Conservation (phyloP, 2,113 vertebrate genomes). For the Romanogobio albipinnatus region DNA sequence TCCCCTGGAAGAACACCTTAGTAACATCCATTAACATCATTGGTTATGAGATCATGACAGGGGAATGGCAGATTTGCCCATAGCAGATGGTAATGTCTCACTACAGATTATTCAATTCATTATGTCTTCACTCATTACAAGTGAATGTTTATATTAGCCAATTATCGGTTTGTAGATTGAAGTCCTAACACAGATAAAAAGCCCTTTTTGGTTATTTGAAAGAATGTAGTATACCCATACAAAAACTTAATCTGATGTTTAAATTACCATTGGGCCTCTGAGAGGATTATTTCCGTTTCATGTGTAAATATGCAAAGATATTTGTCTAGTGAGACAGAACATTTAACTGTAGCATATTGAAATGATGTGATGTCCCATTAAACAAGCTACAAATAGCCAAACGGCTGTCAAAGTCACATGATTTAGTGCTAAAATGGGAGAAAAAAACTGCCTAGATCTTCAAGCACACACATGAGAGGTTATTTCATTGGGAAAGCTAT, state of each 20-base stretch:
- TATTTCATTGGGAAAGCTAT: not conserved
- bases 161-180: not conserved
- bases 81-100: conserved; percentile 62
- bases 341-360: not conserved
- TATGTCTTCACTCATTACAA: conserved; percentile 10
- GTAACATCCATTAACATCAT: conserved; percentile 74
- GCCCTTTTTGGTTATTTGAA: not conserved
- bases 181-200: not conserved
- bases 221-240: not conserved
- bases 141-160: not conserved
- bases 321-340: not conserved
- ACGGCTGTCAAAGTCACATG: not conserved
- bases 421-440: not conserved
- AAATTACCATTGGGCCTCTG: not conserved
- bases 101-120: conserved; percentile 43
- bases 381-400: conserved; percentile 18
- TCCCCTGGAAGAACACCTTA: conserved; percentile 72
- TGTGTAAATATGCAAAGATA: conserved; percentile 1
- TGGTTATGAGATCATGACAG: conserved; percentile 64
- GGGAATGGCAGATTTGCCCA: conserved; percentile 47
- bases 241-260: not conserved
- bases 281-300: not conserved
- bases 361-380: not conserved
- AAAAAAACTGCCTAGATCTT: not conserved
- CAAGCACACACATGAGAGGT: not conserved